A percentile compares a stretch with the other conserved stretches of the same genome.
phyloP scores from a whole-genome alignment of 2,888 invertebrate genomes.

The Theretra japonica region DNA sequence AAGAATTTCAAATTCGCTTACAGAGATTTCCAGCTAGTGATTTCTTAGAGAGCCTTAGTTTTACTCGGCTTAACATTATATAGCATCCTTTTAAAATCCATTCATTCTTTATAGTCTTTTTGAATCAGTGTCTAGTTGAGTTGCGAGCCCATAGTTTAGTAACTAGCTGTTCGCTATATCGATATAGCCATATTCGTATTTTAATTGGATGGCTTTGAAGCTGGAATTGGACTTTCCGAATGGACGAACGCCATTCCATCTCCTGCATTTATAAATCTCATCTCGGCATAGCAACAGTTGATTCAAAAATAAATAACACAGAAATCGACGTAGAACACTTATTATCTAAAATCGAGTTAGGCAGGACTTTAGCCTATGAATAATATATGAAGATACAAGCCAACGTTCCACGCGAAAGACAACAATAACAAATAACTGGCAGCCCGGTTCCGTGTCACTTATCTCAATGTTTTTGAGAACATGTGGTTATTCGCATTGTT shows the following conservation, averaged over 20 bases:
- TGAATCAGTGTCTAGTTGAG: too few relatives aligned
- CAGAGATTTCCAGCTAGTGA: too few relatives aligned
- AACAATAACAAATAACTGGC: constrained; percentile 29
- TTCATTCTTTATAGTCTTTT: too few relatives aligned
- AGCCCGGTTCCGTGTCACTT: constrained; percentile 27
- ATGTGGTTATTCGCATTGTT: constrained; percentile 11
- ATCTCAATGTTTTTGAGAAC: constrained; percentile 27
- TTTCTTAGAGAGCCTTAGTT: too few relatives aligned
- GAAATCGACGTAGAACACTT: background rate
- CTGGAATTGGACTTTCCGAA: background rate
- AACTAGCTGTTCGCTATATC: too few relatives aligned
- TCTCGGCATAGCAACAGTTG: background rate
- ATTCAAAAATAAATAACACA: background rate
- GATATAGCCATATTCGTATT: too few relatives aligned
- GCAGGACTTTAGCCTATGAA: background rate
- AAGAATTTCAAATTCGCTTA: too few relatives aligned
- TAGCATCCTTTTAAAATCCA: too few relatives aligned
- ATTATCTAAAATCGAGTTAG: background rate
- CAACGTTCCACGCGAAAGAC: constrained; percentile 28
- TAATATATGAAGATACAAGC: constrained; percentile 2
- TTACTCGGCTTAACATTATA: too few relatives aligned
- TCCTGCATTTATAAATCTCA: background rate
- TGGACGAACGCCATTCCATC: background rate
- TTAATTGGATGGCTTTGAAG: background rate
- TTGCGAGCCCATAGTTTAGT: too few relatives aligned